phyloP scores from a whole-genome alignment of 2,888 invertebrate genomes.

The Hartigia nigra region DNA sequence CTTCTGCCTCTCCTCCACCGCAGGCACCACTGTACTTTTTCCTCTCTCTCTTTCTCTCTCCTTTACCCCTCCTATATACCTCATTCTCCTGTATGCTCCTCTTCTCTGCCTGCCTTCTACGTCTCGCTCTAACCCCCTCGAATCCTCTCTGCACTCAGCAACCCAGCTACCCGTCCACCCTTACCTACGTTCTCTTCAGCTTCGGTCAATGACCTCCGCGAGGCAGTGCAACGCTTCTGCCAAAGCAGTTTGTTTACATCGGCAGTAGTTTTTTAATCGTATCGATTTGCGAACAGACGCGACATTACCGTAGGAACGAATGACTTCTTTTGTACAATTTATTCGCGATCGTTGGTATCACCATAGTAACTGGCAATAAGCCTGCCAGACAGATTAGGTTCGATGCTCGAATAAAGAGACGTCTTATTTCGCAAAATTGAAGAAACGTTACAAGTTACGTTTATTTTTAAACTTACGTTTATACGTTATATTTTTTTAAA shows the following conservation, averaged over 20 bases:
- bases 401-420: too few species aligned
- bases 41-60: background rate
- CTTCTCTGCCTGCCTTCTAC: too few species aligned
- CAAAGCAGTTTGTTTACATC: constrained; percentile 59
- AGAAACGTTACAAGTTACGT: background rate
- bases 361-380: background rate
- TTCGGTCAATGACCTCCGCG: constrained; percentile 61
- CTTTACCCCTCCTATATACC: constrained; percentile 20
- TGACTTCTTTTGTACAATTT: constrained; percentile 10
- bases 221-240: constrained; percentile 47
- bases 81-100: constrained; percentile 21
- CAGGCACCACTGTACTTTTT: background rate
- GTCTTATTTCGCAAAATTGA: background rate
- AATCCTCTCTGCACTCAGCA: constrained; percentile 18
- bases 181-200: constrained; percentile 44
- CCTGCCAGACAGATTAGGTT: background rate
- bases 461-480: too few species aligned
- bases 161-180: constrained; percentile 27
- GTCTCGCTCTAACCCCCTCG: constrained; percentile 6
- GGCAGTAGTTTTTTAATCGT: constrained; percentile 57
- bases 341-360: constrained; percentile 12
- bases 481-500: too few species aligned
- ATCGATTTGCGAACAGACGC: constrained; percentile 42
- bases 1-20: background rate
- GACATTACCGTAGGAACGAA: constrained; percentile 10